Conservation (phyloP, 1,140 invertebrate species). For the Leptopilina boulardi region DNA sequence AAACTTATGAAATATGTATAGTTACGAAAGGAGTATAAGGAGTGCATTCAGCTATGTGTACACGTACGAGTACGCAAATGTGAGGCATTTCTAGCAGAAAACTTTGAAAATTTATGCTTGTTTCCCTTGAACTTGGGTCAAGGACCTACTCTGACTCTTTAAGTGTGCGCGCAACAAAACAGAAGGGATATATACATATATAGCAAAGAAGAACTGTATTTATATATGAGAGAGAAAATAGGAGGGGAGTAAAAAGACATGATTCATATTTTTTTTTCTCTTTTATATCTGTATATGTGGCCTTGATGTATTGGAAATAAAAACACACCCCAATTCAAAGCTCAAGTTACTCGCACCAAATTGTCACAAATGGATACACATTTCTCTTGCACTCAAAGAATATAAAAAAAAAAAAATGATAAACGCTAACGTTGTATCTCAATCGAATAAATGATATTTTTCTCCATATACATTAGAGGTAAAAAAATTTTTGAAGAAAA, state of each 20-base stretch:
- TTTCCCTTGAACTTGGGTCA: constrained; percentile 3
- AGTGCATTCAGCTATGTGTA: constrained; percentile 8
- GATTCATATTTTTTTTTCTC: background rate
- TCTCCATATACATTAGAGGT: no score
- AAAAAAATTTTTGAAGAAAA: no score
- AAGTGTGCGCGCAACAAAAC: constrained; percentile 25
- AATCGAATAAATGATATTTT: no score
- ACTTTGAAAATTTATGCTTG: constrained; percentile 4
- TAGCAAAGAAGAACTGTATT: background rate
- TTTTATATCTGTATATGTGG: no score
- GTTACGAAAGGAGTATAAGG: background rate
- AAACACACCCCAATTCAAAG: background rate
- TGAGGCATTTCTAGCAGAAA: constrained; percentile 17
- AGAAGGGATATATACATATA: background rate
- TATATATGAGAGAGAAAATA: no score
- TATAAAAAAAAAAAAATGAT: background rate
- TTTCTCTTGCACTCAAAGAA: background rate
- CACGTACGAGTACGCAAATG: constrained; percentile 16
- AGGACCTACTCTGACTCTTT: constrained; percentile 9
- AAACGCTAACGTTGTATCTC: background rate
- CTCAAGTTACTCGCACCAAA: background rate
- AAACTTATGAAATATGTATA: constrained; percentile 29
- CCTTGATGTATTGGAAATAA: background rate
- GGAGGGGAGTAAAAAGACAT: background rate
- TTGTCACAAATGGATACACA: background rate